Evolutionary conservation across 2,797 vertebrate genomes (phyloP), one percentile per base, ranked within the genome.

Genomic region (Cichlasoma orientale): DNA sequence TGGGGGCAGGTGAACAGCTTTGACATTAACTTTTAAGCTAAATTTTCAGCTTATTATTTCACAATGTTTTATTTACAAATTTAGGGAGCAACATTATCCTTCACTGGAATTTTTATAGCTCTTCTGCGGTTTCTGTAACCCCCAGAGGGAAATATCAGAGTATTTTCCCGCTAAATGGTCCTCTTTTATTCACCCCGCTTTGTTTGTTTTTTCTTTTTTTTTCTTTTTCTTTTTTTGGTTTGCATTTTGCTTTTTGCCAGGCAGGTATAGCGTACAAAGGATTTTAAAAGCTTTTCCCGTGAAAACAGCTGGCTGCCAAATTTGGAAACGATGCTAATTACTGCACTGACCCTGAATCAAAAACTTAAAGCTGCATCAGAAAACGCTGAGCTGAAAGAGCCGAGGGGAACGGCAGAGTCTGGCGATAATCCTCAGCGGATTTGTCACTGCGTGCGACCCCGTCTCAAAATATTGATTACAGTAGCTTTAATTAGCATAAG

Each of bases 401-500:
- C 54, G 56, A 69, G 47, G 27, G 41, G 41, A 27, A 47, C 3
- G 12, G 61, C 27, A 27, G 61, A 44, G 53, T 66, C 38, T 55
- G 33, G 33, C 12, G 41, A 21, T 59, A 38, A 61, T 41, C 54
- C 50, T 61, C 36, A 5, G 27, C 54, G 47, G 56, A 70, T 38
- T 44, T 52, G 56, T 47, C 50, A 33, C 31, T 31, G 36, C 9
- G 2, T 54, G 25, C 12, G 59, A 75, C 27, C 68, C 47, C 18
- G 18, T 55, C 57, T 36, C 12, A 54, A 79, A 83, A 57, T 56
- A 56, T 56, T 75, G 57, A 75, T 81, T 33, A 63, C 23, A 57
- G 59, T 55, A 36, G 23, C 63, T 86, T 55, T 72, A 78, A 85
- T 54, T 78, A 75, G 50, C 47, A 72, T 27, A 78, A 52, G n/a